Percentiles rank a stretch among this genome's conserved stretches.
Conservation (phyloP, 2,113 vertebrate species). For the Thunnus maccoyii region DNA sequence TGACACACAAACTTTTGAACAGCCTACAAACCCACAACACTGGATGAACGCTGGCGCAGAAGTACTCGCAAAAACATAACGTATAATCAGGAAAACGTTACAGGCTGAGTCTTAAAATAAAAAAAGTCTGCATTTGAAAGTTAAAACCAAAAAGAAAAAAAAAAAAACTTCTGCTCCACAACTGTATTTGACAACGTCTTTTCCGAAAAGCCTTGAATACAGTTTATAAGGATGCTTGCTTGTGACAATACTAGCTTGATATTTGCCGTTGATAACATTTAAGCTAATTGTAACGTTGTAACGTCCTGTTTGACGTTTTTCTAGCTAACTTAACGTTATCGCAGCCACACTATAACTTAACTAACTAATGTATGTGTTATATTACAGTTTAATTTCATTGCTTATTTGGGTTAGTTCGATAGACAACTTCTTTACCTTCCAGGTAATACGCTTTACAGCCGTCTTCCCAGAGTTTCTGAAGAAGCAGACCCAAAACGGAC, state of each 20-base stretch:
- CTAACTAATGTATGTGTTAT: too few species aligned
- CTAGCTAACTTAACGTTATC: background rate
- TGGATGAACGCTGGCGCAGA: background rate
- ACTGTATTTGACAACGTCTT: background rate
- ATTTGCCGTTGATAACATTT: background rate
- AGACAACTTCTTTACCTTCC: conserved; percentile 85
- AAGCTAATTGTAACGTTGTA: background rate
- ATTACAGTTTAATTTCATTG: rapidly evolving
- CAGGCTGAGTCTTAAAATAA: background rate
- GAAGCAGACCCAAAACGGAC: conserved; percentile 92
- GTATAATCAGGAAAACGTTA: background rate
- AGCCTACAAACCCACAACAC: conserved; percentile 16
- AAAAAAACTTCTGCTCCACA: background rate
- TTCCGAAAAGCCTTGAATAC: background rate
- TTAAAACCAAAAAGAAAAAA: background rate
- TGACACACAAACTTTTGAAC: conserved; percentile 58
- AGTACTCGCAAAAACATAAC: too few species aligned
- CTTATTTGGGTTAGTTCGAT: background rate
- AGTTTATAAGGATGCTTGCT: background rate
- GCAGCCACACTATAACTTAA: too few species aligned
- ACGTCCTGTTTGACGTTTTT: conserved; percentile 1
- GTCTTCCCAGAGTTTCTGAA: conserved; percentile 95
- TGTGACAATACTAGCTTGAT: background rate
- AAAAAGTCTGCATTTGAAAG: conserved; percentile 1
- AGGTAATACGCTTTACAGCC: conserved; percentile 95